Percentiles rank a stretch among this genome's conserved stretches.
phyloP scores from a whole-genome alignment of 2,797 vertebrate species.

The Caiman crocodilus region DNA sequence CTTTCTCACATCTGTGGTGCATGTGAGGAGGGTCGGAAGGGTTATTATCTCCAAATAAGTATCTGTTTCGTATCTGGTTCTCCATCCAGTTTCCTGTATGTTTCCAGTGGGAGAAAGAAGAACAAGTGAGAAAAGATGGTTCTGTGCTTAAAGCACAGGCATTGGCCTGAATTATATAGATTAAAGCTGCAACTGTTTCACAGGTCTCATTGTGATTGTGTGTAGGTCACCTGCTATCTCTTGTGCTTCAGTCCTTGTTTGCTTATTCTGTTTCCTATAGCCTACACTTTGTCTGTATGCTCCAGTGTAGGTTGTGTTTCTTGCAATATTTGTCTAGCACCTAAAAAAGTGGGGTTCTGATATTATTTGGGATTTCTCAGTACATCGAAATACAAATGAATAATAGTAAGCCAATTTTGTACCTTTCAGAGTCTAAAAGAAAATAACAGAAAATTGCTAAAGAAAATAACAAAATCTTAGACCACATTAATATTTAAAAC shows the following conservation, averaged over 20 bases:
- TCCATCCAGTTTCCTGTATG: not conserved
- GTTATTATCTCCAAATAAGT: not conserved
- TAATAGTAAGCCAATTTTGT: conserved; percentile 55
- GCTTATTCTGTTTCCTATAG: not conserved
- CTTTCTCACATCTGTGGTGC: fast-evolving
- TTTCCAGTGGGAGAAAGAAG: not conserved
- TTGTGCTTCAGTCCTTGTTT: not conserved
- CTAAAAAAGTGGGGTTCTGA: not conserved
- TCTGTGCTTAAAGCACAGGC: not conserved
- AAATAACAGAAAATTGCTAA: conserved; percentile 56
- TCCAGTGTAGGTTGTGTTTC: not conserved
- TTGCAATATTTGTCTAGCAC: not conserved
- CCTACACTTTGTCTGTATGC: not conserved
- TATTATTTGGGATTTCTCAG: not conserved
- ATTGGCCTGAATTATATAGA: not conserved
- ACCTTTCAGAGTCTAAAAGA: conserved; percentile 6
- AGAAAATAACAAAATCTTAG: conserved; percentile 25
- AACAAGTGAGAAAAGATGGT: not conserved
- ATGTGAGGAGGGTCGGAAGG: not conserved
- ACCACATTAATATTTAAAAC: conserved; percentile 47
- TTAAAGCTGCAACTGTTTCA: not conserved
- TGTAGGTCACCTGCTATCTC: not conserved
- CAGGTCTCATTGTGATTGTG: not conserved
- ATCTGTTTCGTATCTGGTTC: not conserved
- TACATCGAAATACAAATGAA: conserved; percentile 46